phyloP scores from a whole-genome alignment of 2,888 invertebrate genomes.

The Drosophila buzzatii region DNA sequence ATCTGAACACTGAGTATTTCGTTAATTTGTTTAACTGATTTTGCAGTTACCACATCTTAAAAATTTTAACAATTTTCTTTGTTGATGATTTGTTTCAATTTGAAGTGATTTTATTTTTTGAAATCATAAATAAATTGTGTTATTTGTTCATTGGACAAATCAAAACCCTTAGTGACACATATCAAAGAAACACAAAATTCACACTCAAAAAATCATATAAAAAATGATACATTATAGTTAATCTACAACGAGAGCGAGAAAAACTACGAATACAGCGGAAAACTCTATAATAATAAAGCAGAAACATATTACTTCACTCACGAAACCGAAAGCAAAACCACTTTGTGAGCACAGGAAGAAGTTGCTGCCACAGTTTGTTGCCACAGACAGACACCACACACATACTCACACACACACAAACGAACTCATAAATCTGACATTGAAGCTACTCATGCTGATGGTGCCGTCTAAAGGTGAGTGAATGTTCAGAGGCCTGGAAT shows the following conservation, averaged over 20 bases:
- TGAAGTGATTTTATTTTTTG: slow-evolving; percentile 62
- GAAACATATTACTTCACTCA: slow-evolving; percentile 63
- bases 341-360: slow-evolving; percentile 61
- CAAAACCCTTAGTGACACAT: slow-evolving; percentile 51
- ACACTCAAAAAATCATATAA: slow-evolving; percentile 14
- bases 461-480: slow-evolving; percentile 78
- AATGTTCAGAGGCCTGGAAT: slow-evolving; percentile 40
- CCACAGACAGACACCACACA: slow-evolving; percentile 28
- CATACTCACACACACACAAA: background rate
- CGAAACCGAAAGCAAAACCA: slow-evolving; percentile 66
- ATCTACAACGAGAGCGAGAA: slow-evolving; percentile 43
- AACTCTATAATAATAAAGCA: slow-evolving; percentile 56
- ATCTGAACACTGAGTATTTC: background rate
- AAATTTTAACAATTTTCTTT: slow-evolving; percentile 1
- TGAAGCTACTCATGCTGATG: slow-evolving; percentile 61
- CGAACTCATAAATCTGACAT: slow-evolving; percentile 54
- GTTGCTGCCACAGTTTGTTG: slow-evolving; percentile 60
- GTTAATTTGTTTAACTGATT: background rate
- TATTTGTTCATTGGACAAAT: slow-evolving; percentile 64
- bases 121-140: slow-evolving; percentile 61
- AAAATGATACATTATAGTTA: slow-evolving; percentile 65
- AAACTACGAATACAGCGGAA: slow-evolving; percentile 55
- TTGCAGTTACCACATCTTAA: slow-evolving; percentile 12
- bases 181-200: slow-evolving; percentile 24
- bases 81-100: slow-evolving; percentile 12